These are phyloP conservation scores for Osmoderma eremita DNA, from an alignment of 2,888 invertebrate species.

Conservation along the genomic window DNA sequence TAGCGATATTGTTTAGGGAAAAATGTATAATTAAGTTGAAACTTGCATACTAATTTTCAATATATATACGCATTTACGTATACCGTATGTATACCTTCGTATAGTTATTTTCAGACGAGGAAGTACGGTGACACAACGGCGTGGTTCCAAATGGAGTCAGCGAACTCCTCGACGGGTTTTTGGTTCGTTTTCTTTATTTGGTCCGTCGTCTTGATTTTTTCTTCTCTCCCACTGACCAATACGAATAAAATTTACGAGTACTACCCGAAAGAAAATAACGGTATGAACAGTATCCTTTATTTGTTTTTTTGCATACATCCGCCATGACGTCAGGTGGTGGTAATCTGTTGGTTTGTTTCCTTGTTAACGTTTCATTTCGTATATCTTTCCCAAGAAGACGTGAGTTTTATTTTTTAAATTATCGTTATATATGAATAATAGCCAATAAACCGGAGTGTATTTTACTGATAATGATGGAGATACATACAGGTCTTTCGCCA, in stretches of 20 bases:
- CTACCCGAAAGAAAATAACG: slow-evolving; percentile 10
- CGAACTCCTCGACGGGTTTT: slow-evolving; percentile 18
- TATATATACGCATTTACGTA: background rate
- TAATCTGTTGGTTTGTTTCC: background rate
- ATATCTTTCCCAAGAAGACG: background rate
- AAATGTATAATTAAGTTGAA: background rate
- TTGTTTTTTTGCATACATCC: slow-evolving; percentile 21
- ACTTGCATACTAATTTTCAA: slow-evolving; percentile 1
- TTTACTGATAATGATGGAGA: no score
- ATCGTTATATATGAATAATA: no score
- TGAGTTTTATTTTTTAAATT: background rate
- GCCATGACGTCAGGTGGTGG: background rate
- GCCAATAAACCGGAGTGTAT: no score
- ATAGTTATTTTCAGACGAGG: slow-evolving; percentile 18
- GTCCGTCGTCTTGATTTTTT: background rate
- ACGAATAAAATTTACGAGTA: slow-evolving; percentile 21
- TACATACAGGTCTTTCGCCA: no score
- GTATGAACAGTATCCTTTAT: slow-evolving; percentile 9
- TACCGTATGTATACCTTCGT: background rate
- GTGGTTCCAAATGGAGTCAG: slow-evolving; percentile 18
- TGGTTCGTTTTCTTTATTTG: background rate
- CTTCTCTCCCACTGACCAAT: background rate
- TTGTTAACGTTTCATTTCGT: background rate
- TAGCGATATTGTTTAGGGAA: slow-evolving; percentile 12
- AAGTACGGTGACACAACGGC: slow-evolving; percentile 19